These are phyloP conservation scores for Drosophila nikananu DNA, from an alignment of 1,140 invertebrate species.

Conservation along the genomic window DNA sequence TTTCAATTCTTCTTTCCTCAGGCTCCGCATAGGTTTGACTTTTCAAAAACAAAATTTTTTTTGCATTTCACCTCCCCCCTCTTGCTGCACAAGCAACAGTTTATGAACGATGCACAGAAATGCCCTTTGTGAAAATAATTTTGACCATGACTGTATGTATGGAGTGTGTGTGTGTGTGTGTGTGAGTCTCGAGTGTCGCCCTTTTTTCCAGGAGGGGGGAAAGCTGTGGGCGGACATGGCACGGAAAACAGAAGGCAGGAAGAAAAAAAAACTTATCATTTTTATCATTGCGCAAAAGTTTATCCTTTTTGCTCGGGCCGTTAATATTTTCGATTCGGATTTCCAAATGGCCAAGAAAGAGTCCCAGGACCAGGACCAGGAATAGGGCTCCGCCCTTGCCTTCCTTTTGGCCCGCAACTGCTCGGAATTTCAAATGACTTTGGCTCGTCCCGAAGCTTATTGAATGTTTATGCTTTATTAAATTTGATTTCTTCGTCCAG, in stretches of 20 bases:
- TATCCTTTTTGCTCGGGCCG: conserved; percentile 77
- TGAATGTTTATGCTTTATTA: conserved; percentile 84
- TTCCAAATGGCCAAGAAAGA: conserved; percentile 61
- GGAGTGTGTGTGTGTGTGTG: conserved; percentile 6
- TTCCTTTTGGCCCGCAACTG: conserved; percentile 53
- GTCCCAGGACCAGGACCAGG: conserved; percentile 19
- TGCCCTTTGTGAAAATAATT: too few relatives aligned
- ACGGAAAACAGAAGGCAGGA: conserved; percentile 36
- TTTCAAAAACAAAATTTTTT: too few relatives aligned
- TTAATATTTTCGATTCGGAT: conserved; percentile 80
- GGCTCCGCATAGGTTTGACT: too few relatives aligned
- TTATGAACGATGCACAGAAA: too few relatives aligned
- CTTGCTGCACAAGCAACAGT: too few relatives aligned
- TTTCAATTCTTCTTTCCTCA: too few relatives aligned
- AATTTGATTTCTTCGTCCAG: conserved; percentile 76
- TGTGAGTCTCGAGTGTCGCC: conserved; percentile 60
- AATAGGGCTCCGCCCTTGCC: conserved; percentile 4
- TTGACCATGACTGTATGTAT: too few relatives aligned
- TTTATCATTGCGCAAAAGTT: conserved; percentile 84
- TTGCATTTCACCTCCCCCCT: too few relatives aligned
- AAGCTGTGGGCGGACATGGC: conserved; percentile 18
- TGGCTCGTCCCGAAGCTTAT: conserved; percentile 69
- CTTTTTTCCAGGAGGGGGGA: conserved; percentile 42
- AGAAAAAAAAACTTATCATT: conserved; percentile 79
- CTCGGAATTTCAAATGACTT: conserved; percentile 81